Percentiles rank a stretch among this genome's conserved stretches.
phyloP scores from a whole-genome alignment of 2,888 invertebrate genomes.

The Andrena bucephala region DNA sequence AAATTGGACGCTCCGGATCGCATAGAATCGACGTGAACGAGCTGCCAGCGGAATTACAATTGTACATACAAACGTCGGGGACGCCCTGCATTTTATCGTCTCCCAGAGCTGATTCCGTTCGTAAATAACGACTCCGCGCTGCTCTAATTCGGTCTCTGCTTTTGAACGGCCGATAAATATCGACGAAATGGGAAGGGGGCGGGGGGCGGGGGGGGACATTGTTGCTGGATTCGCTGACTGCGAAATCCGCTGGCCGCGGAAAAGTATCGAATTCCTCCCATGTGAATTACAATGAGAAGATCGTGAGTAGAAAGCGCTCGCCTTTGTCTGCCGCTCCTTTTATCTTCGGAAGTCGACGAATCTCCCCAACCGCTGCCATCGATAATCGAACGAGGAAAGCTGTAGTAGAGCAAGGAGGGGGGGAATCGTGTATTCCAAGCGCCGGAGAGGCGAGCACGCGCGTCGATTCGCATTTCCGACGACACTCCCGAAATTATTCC shows the following conservation, averaged over 20 bases:
- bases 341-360: constrained; percentile 4
- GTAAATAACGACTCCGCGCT: constrained; percentile 22
- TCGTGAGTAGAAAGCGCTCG: constrained; percentile 9
- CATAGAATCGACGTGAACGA: neutral
- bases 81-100: neutral
- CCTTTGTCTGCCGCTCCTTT: constrained; percentile 21
- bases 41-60: constrained; percentile 11
- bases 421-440: neutral
- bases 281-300: constrained; percentile 32
- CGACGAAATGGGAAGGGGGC: too few species aligned
- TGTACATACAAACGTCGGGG: neutral
- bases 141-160: constrained; percentile 12
- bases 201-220: neutral
- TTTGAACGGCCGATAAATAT: constrained; percentile 10
- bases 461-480: neutral
- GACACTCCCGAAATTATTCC: neutral
- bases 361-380: neutral
- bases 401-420: too few species aligned
- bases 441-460: neutral
- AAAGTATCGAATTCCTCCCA: constrained; percentile 40
- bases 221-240: neutral
- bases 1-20: neutral
- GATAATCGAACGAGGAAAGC: constrained; percentile 30
- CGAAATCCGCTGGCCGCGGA: neutral
- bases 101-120: neutral